Base-by-base conservation (phyloP, 2,888 invertebrate species). In the Chouioia cunea region DNA sequence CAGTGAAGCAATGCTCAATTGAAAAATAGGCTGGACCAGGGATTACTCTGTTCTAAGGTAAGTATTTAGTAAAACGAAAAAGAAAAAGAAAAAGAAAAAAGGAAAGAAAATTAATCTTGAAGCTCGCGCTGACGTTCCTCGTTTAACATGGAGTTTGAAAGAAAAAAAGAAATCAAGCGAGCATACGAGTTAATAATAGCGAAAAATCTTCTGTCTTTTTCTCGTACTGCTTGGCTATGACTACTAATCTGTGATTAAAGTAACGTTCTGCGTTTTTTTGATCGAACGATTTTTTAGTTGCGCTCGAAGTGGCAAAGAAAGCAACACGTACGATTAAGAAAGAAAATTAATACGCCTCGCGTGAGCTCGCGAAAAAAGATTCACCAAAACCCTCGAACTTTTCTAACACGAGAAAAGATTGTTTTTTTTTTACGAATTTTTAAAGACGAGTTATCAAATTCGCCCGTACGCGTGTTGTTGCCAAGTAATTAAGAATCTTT, bases 231-330 rank as follows among this genome's bases (percentile, higher is more conserved):
- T 74, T 74, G 65, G 71, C 73, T 73, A 67, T 47, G 69, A 71
- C 54, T 73, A 71, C 58, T 74, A 74, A 76, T 75, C 73, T 75
- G 75, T 76, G 74, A 76, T 76, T 71, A 67, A 71, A 71, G 65
- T 65, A 68, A 67, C 22, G 64, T 65, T 71, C 67, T 72, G 59
- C 64, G 63, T 64, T 66, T 47, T 47, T 60, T 63, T 46, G 50
- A 71, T 66, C 53, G 23, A 27, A 59, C 53, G 10, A 63, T 66
- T 71, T 57, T 65, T 43, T 73, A 59, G 52, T 57, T 59, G 57
- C 54, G 54, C 10, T 27, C 27, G n/a, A 14, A 58, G 27, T 43
- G 23, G 23, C 60, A 18, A 52, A 54, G 22, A 59, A 63, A 53
- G 36, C 36, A 36, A 36, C 36, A 36, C 12, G 12, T 36, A n/a